A percentile compares a stretch with the other conserved stretches of the same genome.
Evolutionary conservation across 1,140 invertebrate genomes (phyloP).

Genomic region (Caerostris darwini): DNA sequence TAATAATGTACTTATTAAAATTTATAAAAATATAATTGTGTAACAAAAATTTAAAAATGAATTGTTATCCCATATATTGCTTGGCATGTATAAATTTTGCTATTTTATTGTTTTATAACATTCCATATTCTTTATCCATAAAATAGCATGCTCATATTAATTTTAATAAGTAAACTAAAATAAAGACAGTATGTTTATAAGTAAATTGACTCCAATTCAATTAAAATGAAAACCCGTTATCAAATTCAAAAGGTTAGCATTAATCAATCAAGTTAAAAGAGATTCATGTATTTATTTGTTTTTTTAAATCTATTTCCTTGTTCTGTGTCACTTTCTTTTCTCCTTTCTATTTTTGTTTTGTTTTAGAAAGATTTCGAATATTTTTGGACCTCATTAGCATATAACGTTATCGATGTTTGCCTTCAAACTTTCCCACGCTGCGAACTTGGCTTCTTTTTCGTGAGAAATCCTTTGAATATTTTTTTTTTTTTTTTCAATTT

Average conservation of each 20-base stretch:
- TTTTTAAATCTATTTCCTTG: neutral
- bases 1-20: too few relatives aligned
- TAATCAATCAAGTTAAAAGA: neutral
- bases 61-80: too few relatives aligned
- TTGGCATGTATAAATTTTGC: too few relatives aligned
- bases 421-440: neutral
- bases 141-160: neutral
- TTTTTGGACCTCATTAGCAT: neutral
- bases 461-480: neutral
- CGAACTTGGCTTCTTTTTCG: neutral
- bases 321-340: slow-evolving; percentile 13
- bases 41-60: too few relatives aligned
- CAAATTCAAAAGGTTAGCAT: too few relatives aligned
- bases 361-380: neutral
- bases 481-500: too few relatives aligned
- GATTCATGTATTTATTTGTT: neutral
- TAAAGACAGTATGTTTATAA: neutral
- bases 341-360: neutral
- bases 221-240: neutral
- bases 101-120: too few relatives aligned
- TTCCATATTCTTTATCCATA: too few relatives aligned
- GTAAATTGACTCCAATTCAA: neutral
- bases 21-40: too few relatives aligned
- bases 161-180: neutral
- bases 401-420: neutral